Evolutionary conservation across 2,888 invertebrate genomes (phyloP), one percentile per base, ranked within the genome.

Genomic region (Pinctada fucata): DNA sequence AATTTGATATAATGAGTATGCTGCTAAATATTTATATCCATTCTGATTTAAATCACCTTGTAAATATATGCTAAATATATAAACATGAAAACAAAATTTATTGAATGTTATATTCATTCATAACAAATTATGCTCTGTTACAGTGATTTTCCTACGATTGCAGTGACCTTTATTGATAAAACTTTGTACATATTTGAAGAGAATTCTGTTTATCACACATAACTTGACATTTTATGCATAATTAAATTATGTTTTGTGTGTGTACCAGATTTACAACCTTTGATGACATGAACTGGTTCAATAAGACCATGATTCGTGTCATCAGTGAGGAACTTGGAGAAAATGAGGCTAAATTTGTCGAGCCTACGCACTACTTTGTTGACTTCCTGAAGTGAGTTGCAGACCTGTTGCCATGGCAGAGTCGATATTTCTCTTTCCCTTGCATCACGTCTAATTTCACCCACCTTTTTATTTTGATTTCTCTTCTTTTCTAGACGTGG

Each of bases 311-410:
- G 85, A 93, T 95, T 72, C 94, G 94, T 76, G 94, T 96, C 70
- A 95, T 97, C 3, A 94, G 95, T 86, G 95, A 96, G 83, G 94
- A 95, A 82, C 68, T 78, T 63, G 90, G 90, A 4, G 91, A 91
- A 71, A 85, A 85, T 64, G 80, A 83, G 73, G 84, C 83, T 73
- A 75, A 95, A 82, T 96, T 96, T 95, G 95, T 97, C 82, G 94
- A 95, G 86, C 94, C 95, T n/a, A 83, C 82, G 88, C 96, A 96
- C 50, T 96, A 96, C 31, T 98, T 98, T 93, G 98, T 97, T 10
- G 98, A 98, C 93, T 99, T 98, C 91, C 96, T 98, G 96, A 95
- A 91, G 92, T 92, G 74, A 74, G 66, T 66, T 66, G 50, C 63
- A 10, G 31, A n/a, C 63, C 16, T 31, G 47, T 68, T 47, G 13